Evolutionary conservation across 2,113 vertebrate species (phyloP).

Genomic region (Phoxinus phoxinus): DNA sequence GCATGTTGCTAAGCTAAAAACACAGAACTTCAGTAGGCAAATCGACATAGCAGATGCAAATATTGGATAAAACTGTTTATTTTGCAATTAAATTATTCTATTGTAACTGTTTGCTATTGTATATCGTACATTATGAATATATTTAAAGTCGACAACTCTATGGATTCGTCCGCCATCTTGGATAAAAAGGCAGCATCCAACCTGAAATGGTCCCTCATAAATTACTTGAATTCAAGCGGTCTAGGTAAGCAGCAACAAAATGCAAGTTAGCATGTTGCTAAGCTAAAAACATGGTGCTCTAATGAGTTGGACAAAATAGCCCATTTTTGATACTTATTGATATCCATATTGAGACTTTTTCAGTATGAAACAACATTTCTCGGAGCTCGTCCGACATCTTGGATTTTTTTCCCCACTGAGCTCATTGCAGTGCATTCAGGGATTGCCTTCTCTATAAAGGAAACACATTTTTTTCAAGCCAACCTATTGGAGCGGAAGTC

Average conservation of each 20-base stretch:
- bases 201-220: not conserved
- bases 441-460: not conserved
- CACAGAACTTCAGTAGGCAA: not conserved
- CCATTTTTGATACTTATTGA: too few species aligned
- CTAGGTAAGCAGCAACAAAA: not conserved
- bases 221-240: not conserved
- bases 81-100: not conserved
- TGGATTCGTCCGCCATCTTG: not conserved
- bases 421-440: not conserved
- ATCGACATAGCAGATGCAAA: too few species aligned
- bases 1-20: conserved; percentile 13
- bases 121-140: not conserved
- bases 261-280: not conserved
- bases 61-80: too few species aligned
- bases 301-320: not conserved
- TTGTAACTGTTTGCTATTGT: not conserved
- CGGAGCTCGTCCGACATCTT: not conserved
- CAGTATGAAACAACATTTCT: not conserved
- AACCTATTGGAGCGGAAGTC: not conserved
- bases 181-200: not conserved
- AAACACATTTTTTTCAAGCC: not conserved
- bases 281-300: not conserved
- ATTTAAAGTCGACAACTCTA: not conserved
- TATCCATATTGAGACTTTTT: not conserved
- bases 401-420: not conserved